These are phyloP conservation scores for Thalpophila matura DNA, from an alignment of 2,888 invertebrate species.

Conservation along the genomic window DNA sequence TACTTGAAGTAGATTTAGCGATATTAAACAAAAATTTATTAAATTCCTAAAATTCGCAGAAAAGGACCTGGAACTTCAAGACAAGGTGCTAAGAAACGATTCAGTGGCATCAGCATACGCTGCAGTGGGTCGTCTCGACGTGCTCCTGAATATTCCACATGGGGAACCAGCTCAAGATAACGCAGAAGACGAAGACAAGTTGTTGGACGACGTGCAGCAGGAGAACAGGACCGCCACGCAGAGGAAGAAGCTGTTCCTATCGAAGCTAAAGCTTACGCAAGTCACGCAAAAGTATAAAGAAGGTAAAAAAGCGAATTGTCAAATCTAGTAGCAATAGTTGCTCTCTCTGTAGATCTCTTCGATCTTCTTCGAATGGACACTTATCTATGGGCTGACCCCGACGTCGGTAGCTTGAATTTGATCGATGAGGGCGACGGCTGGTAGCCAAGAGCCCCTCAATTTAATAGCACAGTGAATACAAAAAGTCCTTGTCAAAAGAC, in stretches of 20 bases:
- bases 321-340: no score
- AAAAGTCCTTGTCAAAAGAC: no score
- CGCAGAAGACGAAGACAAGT: neutral
- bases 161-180: slow-evolving; percentile 67
- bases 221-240: slow-evolving; percentile 70
- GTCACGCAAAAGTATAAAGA: slow-evolving; percentile 90
- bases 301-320: slow-evolving; percentile 84
- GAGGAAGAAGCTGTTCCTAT: slow-evolving; percentile 91
- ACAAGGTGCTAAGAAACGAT: slow-evolving; percentile 88
- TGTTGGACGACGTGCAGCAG: slow-evolving; percentile 21
- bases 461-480: no score
- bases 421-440: no score
- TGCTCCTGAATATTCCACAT: slow-evolving; percentile 73
- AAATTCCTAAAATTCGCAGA: slow-evolving; percentile 68
- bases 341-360: no score
- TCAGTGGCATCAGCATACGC: slow-evolving; percentile 89
- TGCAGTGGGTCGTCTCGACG: slow-evolving; percentile 78
- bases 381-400: no score
- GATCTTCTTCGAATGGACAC: no score
- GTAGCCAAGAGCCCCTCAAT: no score
- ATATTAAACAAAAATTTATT: neutral
- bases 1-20: no score
- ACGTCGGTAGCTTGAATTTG: no score
- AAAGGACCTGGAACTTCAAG: slow-evolving; percentile 91
- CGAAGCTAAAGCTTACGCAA: slow-evolving; percentile 89